Percentiles rank a stretch among this genome's conserved stretches.
Conservation (phyloP, 2,888 invertebrate genomes). For the Agriopis aurantiaria region DNA sequence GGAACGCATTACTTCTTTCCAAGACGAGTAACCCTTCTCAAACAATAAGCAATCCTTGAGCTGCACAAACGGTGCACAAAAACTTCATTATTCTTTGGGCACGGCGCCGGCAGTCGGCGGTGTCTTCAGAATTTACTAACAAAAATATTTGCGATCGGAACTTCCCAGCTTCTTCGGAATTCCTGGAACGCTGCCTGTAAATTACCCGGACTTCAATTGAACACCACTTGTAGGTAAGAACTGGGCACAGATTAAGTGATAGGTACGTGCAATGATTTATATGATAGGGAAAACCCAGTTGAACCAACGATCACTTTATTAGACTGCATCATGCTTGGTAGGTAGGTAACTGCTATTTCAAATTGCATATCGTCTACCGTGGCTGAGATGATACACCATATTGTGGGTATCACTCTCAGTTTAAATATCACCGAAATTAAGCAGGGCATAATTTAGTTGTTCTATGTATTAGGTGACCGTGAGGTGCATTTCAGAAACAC, state of each 20-base stretch:
- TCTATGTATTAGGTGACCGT: too few species aligned
- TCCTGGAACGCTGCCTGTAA: slow-evolving; percentile 60
- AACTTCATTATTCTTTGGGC: slow-evolving; percentile 51
- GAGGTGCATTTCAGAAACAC: too few species aligned
- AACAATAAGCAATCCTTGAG: slow-evolving; percentile 32
- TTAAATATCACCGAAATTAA: too few species aligned
- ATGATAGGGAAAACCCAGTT: not conserved
- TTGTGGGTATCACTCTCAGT: too few species aligned
- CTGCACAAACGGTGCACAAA: slow-evolving; percentile 48
- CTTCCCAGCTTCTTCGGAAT: slow-evolving; percentile 61
- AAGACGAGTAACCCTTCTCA: slow-evolving; percentile 28
- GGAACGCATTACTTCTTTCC: not conserved
- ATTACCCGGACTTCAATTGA: slow-evolving; percentile 50
- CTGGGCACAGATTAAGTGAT: slow-evolving; percentile 28
- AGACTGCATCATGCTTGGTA: too few species aligned
- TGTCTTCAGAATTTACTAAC: slow-evolving; percentile 55
- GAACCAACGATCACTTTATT: not conserved
- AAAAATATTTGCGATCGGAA: slow-evolving; percentile 70
- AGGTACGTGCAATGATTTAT: not conserved
- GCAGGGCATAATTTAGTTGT: too few species aligned
- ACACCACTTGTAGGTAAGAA: slow-evolving; percentile 11
- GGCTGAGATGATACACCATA: too few species aligned
- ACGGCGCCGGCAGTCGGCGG: slow-evolving; percentile 37
- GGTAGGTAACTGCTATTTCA: too few species aligned
- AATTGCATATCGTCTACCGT: too few species aligned